These are phyloP conservation scores for Vanessa atalanta DNA, from an alignment of 1,140 invertebrate genomes.

Conservation along the genomic window DNA sequence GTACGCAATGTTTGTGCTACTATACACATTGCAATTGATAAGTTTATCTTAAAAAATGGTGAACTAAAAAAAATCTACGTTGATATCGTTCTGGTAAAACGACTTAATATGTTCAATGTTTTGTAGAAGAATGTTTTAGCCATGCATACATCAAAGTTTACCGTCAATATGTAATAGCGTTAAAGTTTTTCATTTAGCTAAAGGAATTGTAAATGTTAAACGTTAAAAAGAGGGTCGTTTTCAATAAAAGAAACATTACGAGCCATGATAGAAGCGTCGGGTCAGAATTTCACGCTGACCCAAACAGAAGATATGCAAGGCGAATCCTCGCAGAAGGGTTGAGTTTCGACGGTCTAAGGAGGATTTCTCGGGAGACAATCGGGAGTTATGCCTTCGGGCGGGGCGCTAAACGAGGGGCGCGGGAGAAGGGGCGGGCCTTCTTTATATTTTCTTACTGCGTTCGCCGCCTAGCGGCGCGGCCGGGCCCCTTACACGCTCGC, in stretches of 20 bases:
- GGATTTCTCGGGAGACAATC: conserved; percentile 77
- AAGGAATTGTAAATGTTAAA: conserved; percentile 9
- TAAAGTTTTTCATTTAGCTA: neutral
- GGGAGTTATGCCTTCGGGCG: conserved; percentile 76
- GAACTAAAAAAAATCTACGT: too few relatives aligned
- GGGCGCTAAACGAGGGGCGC: conserved; percentile 77
- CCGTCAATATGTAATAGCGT: neutral
- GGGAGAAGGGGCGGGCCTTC: conserved; percentile 79
- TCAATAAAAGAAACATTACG: conserved; percentile 59
- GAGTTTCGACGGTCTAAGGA: conserved; percentile 76
- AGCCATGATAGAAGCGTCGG: conserved; percentile 52
- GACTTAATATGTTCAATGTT: too few relatives aligned
- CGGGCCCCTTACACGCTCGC: conserved; percentile 80
- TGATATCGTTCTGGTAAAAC: too few relatives aligned
- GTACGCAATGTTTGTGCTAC: too few relatives aligned
- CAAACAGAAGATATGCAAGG: conserved; percentile 75
- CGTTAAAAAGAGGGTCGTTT: conserved; percentile 26
- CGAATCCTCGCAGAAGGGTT: conserved; percentile 73
- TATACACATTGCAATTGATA: too few relatives aligned
- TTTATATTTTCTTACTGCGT: conserved; percentile 85
- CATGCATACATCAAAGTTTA: too few relatives aligned
- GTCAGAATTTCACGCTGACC: conserved; percentile 76
- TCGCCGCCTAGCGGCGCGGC: conserved; percentile 77
- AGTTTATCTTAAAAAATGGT: too few relatives aligned
- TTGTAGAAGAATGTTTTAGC: too few relatives aligned